Evolutionary conservation across 1,140 invertebrate species (phyloP), one percentile per base, ranked within the genome.

Genomic region (Drosophila kikkawai): DNA sequence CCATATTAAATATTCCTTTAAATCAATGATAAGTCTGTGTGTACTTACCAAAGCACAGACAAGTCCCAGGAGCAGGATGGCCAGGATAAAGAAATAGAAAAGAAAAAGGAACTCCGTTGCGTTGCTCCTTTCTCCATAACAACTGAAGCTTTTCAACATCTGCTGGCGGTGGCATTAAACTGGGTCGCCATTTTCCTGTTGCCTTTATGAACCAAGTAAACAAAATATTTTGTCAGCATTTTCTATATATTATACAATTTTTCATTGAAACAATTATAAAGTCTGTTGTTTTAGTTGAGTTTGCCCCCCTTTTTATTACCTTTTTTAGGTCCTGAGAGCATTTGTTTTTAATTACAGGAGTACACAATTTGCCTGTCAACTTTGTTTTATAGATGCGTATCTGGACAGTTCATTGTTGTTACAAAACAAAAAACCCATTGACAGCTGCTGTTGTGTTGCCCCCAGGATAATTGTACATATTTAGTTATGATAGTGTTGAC

Each of bases 301-400:
- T 29, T 29, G 26, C 26, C 8, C 7, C 7, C 9, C 1, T 15
- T 39, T 63, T 51, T 63, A 37, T 37, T 39, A 15, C 8, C 19
- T 7, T 36, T 36, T 55, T 37, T 22, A 37, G 17, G 17, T 29
- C 47, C 34, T 13, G 48, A n/a, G 8, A 41, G 7, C 22, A 39
- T 12, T 63, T 53, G n/a, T 12, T 63, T 63, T 63, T 63, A 63
- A 63, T 63, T 55, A 63, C 60, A n/a, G 36, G 19, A 36, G 48
- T 8, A 22, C 13, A 53, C 15, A 29, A 29, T 53, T 53, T 41
- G 36, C 36, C 19, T 53, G 60, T 55, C 36, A 55, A 32, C 50
- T n/a, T 19, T 41, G 12, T 55, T 19, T 12, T 7, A 63, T 6
- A 63, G 60, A 63, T 63, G 13, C 5, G n/a, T 53, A 63, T 63